Base-by-base conservation (phyloP, 1,140 invertebrate species). In the Nasonia vitripennis region DNA sequence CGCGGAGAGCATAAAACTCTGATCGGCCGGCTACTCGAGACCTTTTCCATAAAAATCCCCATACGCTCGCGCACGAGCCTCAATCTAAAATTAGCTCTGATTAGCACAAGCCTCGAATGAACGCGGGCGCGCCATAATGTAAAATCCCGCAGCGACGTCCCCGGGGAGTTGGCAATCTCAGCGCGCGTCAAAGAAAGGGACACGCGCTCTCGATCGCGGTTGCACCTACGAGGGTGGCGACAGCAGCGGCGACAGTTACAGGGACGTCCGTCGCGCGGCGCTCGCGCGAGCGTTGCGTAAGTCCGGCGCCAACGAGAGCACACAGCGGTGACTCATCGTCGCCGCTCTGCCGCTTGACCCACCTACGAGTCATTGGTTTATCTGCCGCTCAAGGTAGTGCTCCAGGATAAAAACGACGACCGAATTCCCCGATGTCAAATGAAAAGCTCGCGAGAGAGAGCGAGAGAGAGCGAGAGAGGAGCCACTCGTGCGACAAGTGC, bases 331-430 rank as follows among this genome's bases (percentile, higher is more conserved):
- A 77, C 55, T 78, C 82, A 78, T 78, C 62, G 82, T 17, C 10
- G 68, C 10, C 4, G 3, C 48, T 27, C 27, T 37, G 27, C 34
- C 51, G 62, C 82, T 84, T 84, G 75, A 78, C 75, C 75, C 75
- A 84, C 41, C 82, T 78, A 74, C 23, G 27, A 81, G 31, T 81
- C 67, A 11, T 81, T 73, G 45, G 9, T 81, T 51, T 27, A 17
- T 62, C 17, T 20, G 55, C 12, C 10, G n/a, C 68, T 51, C 79
- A 71, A 81, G 79, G 77, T 70, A 81, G 20, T n/a, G 20, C 68
- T 81, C 67, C 79, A 71, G 23, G 48, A 78, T 77, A 77, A 77
- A 77, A 77, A 77, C 20, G 41, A 48, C 41, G 31, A 34, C 23
- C 68, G 41, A 67, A 81, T 81, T 81, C 55, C 41, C 45, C 68